Conservation (phyloP, 2,888 invertebrate species). For the Bhutanitis thaidina region DNA sequence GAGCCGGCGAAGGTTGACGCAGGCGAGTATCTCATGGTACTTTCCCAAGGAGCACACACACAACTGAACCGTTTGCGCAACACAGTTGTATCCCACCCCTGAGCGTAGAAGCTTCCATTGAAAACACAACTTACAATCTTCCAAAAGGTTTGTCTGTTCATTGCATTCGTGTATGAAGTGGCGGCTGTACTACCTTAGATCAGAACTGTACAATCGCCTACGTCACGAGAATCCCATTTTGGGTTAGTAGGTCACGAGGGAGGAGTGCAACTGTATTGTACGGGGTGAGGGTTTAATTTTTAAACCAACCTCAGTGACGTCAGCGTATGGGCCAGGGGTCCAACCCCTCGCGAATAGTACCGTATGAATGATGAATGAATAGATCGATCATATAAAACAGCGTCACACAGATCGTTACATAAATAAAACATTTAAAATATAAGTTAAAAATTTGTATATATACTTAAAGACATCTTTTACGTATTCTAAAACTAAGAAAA, state of each 20-base stretch:
- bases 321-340: constrained; percentile 41
- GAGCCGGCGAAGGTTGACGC: constrained; percentile 34
- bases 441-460: too few species aligned
- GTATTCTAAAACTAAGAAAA: too few species aligned
- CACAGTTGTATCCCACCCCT: constrained; percentile 32
- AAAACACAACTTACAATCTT: constrained; percentile 44
- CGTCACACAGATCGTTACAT: too few species aligned
- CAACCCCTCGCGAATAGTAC: constrained; percentile 37
- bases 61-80: constrained; percentile 23
- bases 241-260: constrained; percentile 73
- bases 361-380: constrained; percentile 71
- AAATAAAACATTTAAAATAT: too few species aligned
- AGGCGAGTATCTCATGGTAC: constrained; percentile 28
- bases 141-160: constrained; percentile 42
- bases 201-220: constrained; percentile 57
- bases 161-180: not conserved
- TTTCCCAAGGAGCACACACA: constrained; percentile 32
- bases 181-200: constrained; percentile 34
- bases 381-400: constrained; percentile 41
- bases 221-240: constrained; percentile 68
- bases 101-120: constrained; percentile 62
- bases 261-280: constrained; percentile 60
- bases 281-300: constrained; percentile 55
- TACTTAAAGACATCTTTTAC: too few species aligned
- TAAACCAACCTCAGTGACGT: constrained; percentile 62